Evolutionary conservation across 2,888 invertebrate genomes (phyloP), one percentile per base, ranked within the genome.

Genomic region (Eupithecia dodoneata): DNA sequence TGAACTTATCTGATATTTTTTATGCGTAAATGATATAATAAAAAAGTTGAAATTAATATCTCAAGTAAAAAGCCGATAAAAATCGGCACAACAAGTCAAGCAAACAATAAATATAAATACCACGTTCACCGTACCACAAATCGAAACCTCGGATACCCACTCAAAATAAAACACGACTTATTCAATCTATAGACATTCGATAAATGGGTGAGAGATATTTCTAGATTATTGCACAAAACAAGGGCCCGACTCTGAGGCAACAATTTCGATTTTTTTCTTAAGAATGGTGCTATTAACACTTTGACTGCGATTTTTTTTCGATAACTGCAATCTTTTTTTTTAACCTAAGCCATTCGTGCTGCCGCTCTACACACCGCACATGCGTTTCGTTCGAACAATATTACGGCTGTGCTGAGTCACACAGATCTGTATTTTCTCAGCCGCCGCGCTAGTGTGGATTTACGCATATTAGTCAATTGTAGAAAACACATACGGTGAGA

Each of bases 131-230:
- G 47, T 73, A 72, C 13, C 74, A 71, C 52, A 75, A 78, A 77
- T 78, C 75, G 77, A 73, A 70, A 73, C 59, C 47, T 74, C 30
- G 70, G n/a, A 45, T 70, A 67, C 75, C 78, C 71, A 78, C 67
- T 74, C 76, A 79, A 73, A 80, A 80, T 76, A 80, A 80, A 74
- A 73, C 76, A 75, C 74, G 74, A 81, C 76, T 83, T 85, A 83
- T 84, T 86, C 83, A 87, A 81, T 82, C 76, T 75, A 82, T 80
- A 76, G 78, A 76, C 76, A 88, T 89, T 89, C 85, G 86, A 87
- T 88, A 85, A 86, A 83, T 87, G 88, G 87, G 89, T 87, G 87
- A 87, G 88, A 90, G 87, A 87, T 89, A 90, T 89, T 89, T 87
- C 76, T 71, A 74, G 75, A 89, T 90, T 88, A 90, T 87, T 85